Evolutionary conservation across 1,140 invertebrate genomes (phyloP).

Genomic region (Metaphire vulgaris): DNA sequence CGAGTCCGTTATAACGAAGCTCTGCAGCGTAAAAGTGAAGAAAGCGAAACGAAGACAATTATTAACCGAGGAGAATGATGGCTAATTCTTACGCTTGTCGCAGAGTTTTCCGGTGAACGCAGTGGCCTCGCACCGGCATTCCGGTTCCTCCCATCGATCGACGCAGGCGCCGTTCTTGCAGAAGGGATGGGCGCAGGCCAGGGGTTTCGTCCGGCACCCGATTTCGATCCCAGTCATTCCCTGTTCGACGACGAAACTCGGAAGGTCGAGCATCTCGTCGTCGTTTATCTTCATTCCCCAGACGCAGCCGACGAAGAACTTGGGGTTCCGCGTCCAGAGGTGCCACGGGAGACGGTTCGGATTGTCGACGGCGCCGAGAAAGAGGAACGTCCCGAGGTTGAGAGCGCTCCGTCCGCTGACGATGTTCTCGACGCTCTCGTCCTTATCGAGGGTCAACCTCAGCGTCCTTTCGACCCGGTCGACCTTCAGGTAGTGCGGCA

Average conservation of each 20-base stretch:
- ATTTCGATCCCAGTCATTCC: conserved; percentile 31
- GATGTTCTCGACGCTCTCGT: conserved; percentile 23
- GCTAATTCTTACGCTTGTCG: conserved; percentile 38
- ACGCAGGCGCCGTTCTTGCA: conserved; percentile 37
- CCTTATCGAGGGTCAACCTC: conserved; percentile 28
- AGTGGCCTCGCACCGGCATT: conserved; percentile 40
- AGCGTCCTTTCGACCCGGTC: conserved; percentile 12
- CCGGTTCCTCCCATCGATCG: conserved; percentile 35
- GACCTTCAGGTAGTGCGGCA: conserved; percentile 35
- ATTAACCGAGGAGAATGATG: too few relatives aligned
- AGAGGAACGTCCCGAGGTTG: conserved; percentile 28
- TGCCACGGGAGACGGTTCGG: conserved; percentile 38
- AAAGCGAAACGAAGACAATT: too few relatives aligned
- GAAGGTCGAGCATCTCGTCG: conserved; percentile 32
- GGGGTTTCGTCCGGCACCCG: conserved; percentile 33
- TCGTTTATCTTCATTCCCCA: conserved; percentile 36
- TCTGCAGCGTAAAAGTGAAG: too few relatives aligned
- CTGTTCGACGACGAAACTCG: conserved; percentile 23
- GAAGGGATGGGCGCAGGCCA: conserved; percentile 13
- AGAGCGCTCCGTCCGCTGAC: conserved; percentile 15
- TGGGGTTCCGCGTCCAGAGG: conserved; percentile 34
- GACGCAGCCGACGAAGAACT: conserved; percentile 41
- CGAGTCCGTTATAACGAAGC: too few relatives aligned
- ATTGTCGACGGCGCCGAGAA: conserved; percentile 31
- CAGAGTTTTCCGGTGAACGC: conserved; percentile 37